A percentile compares a stretch with the other conserved stretches of the same genome.
Evolutionary conservation across 2,797 vertebrate species (phyloP).

Genomic region (Syngnathus rostellatus): DNA sequence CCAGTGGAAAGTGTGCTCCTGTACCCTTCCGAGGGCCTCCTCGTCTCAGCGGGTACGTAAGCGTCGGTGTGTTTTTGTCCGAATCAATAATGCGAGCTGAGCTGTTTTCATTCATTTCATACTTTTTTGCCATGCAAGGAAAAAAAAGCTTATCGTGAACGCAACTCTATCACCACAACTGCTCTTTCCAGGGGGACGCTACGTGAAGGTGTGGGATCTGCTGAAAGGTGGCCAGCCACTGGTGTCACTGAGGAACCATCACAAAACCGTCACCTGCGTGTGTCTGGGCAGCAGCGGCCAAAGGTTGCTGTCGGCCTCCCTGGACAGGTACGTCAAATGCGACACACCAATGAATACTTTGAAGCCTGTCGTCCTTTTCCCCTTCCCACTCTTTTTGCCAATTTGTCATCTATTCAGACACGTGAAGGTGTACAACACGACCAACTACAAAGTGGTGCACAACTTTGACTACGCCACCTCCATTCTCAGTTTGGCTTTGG

Average conservation of each 20-base stretch:
- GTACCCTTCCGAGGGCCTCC: conserved; percentile 89
- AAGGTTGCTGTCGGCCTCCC: conserved; percentile 84
- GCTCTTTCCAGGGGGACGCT: conserved; percentile 76
- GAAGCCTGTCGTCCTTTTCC: background rate
- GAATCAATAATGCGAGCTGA: too few species aligned
- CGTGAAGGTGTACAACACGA: conserved; percentile 93
- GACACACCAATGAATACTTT: background rate
- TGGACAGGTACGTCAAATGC: conserved; percentile 78
- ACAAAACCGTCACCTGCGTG: conserved; percentile 92
- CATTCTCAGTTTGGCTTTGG: conserved; percentile 83
- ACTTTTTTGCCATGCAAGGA: too few species aligned
- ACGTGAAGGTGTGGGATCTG: conserved; percentile 94
- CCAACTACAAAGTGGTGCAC: conserved; percentile 91
- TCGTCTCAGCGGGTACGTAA: conserved; percentile 85
- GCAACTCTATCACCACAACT: background rate
- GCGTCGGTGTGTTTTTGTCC: too few species aligned
- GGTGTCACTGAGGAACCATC: conserved; percentile 91
- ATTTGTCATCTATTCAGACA: conserved; percentile 71
- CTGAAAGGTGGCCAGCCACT: conserved; percentile 88
- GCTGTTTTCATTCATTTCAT: too few species aligned
- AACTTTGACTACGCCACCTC: conserved; percentile 88
- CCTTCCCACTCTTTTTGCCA: conserved; percentile 2
- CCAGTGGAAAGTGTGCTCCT: conserved; percentile 93
- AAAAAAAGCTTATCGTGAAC: too few species aligned
- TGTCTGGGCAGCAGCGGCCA: conserved; percentile 84